These are phyloP conservation scores for Tortrix viridana DNA, from an alignment of 2,888 invertebrate species.

Conservation along the genomic window DNA sequence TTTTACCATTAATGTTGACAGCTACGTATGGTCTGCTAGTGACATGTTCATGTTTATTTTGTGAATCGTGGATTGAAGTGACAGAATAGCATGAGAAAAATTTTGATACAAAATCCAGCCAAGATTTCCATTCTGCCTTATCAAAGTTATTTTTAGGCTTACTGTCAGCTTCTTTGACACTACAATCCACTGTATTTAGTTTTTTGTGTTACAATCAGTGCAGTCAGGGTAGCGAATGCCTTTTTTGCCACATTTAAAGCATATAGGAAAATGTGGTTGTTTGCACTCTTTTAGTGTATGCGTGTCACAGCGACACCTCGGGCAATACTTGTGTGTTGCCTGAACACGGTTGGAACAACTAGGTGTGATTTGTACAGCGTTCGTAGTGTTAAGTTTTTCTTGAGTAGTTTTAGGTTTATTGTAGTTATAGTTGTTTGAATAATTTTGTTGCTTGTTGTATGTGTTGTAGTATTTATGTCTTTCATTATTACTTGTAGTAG, in stretches of 20 bases:
- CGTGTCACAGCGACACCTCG: not conserved
- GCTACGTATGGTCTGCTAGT: not conserved
- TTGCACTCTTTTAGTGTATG: not conserved
- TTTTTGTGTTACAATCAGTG: slow-evolving; percentile 5
- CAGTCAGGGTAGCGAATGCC: slow-evolving; percentile 3
- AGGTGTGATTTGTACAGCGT: not conserved
- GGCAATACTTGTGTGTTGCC: slow-evolving; percentile 5
- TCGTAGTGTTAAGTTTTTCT: not conserved
- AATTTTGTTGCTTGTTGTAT: not conserved
- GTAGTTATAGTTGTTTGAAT: not conserved
- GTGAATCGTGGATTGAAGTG: slow-evolving; percentile 10
- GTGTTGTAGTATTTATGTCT: not conserved
- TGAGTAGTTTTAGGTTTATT: not conserved
- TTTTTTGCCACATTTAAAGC: slow-evolving; percentile 2
- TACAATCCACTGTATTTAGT: slow-evolving; percentile 8
- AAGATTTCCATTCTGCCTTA: not conserved
- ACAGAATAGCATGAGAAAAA: slow-evolving; percentile 7
- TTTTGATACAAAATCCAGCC: slow-evolving; percentile 5
- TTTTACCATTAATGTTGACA: not conserved
- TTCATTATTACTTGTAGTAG: not conserved
- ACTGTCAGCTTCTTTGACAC: not conserved
- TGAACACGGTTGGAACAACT: not conserved
- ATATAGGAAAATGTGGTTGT: slow-evolving; percentile 1
- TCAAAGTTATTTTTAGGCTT: not conserved
- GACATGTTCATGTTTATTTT: not conserved